Percentiles rank a stretch among this genome's conserved stretches.
Evolutionary conservation across 2,797 vertebrate species (phyloP).

Genomic region (Eremophila alpestris): DNA sequence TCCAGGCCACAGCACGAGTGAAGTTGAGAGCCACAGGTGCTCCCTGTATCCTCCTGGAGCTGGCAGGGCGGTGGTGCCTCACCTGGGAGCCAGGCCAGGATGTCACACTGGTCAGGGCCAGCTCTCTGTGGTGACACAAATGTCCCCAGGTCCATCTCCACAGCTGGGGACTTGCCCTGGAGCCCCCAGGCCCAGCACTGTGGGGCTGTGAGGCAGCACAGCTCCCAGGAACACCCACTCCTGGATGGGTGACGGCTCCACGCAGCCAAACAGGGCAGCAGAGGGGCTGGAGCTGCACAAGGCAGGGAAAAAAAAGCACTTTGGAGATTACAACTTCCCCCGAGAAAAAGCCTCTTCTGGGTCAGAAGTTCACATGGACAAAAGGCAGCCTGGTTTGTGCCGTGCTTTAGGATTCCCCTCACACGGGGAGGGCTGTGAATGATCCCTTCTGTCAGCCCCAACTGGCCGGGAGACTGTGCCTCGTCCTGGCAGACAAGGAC

Average conservation of each 20-base stretch:
- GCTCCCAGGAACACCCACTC: not conserved
- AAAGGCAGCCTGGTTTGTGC: not conserved
- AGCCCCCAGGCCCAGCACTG: not conserved
- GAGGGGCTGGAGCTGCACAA: not conserved
- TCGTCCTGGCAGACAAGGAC: not conserved
- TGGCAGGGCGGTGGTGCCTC: fast-evolving
- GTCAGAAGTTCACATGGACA: not conserved
- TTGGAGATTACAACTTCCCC: not conserved
- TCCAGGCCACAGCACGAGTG: not conserved
- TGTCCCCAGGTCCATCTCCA: not conserved
- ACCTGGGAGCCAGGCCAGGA: not conserved
- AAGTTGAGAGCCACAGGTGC: not conserved
- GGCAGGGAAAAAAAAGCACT: not conserved
- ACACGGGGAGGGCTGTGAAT: not conserved
- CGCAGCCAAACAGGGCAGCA: not conserved
- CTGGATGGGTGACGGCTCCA: not conserved
- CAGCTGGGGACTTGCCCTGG: not conserved
- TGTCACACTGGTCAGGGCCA: not conserved
- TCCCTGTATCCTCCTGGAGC: fast-evolving
- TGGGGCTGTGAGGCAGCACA: not conserved
- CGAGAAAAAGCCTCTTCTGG: not conserved
- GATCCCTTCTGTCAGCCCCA: not conserved
- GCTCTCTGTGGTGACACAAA: not conserved
- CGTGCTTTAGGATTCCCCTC: not conserved
- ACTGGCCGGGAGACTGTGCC: not conserved